Percentiles rank a stretch among this genome's conserved stretches.
Evolutionary conservation across 2,888 invertebrate species (phyloP).

Genomic region (Chrysolina haemoptera): DNA sequence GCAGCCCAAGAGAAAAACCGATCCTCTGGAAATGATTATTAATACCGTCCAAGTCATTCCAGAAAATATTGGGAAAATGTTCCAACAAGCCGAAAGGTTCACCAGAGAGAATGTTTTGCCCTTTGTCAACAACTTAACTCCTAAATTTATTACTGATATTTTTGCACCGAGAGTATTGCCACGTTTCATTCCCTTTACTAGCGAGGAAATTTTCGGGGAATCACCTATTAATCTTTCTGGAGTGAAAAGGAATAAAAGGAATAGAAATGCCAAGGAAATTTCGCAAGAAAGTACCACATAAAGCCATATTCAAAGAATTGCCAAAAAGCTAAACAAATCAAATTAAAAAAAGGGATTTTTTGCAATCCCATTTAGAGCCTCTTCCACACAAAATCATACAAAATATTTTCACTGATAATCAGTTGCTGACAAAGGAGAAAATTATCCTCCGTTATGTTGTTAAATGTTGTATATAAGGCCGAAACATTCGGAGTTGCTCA

Average conservation of each 20-base stretch:
- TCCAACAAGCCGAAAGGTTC: slow-evolving; percentile 53
- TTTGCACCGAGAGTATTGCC: slow-evolving; percentile 38
- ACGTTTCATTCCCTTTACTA: slow-evolving; percentile 43
- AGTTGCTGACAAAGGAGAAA: slow-evolving; percentile 2
- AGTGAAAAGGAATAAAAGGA: slow-evolving; percentile 38
- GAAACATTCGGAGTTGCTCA: too few species aligned
- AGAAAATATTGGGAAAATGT: slow-evolving; percentile 50
- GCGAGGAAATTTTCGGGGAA: slow-evolving; percentile 17
- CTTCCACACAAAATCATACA: neutral
- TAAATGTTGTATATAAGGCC: neutral
- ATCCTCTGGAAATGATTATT: slow-evolving; percentile 50
- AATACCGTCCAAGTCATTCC: slow-evolving; percentile 53
- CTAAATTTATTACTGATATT: slow-evolving; percentile 50
- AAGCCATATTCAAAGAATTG: slow-evolving; percentile 43
- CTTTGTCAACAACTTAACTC: slow-evolving; percentile 49
- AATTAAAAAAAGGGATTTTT: neutral
- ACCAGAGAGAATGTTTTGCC: slow-evolving; percentile 53
- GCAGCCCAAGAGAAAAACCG: slow-evolving; percentile 14
- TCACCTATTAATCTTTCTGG: slow-evolving; percentile 22
- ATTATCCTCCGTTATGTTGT: neutral
- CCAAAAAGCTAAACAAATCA: neutral
- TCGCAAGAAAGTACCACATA: slow-evolving; percentile 16
- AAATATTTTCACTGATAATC: neutral
- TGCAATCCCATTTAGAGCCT: neutral
- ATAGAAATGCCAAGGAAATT: slow-evolving; percentile 18